Base-by-base conservation (phyloP, 2,113 vertebrate genomes). In the Lates calcarifer region DNA sequence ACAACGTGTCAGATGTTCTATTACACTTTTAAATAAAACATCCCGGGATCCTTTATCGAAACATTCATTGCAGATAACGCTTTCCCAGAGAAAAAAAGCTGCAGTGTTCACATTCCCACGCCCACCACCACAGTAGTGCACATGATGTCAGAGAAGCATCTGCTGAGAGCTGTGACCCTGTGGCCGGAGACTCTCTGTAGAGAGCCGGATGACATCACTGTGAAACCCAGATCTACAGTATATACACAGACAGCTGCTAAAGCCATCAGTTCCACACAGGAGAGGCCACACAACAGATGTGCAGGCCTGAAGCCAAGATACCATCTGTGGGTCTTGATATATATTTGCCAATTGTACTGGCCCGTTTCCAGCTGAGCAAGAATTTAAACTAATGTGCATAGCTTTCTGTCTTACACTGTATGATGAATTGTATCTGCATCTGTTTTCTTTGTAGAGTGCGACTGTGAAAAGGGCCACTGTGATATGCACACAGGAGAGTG, bases 401-500 rank as follows among this genome's bases (percentile, higher is more conserved):
- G n/a, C 24, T 17, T 15, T 65, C 14, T 33, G 28, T 33, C n/a
- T 28, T 11, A 9, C 43, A 6, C 60, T 61, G 26, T 26, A 17
- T 53, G 56, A 69, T 78, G 3, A 60, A 26, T 17, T 84, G 28
- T 37, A 24, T 85, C 18, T 74, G n/a, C 35, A 15, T 88, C 12
- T 89, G 56, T 78, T 79, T 86, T 82, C 49, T 22, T 79, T 81
- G 15, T 87, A 99, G 98, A 94, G 80, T 99, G 98, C 83, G 92
- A 94, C 77, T 99, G 98, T 83, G 94, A 95, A 69, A 96, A 96
- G 0, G 96, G 96, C 31, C 96, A 95, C 57, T 99, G 98, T 91
- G 96, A 99, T 88, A 95, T 94, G 79, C 92, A 95, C 64, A 98
- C 97, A 5, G 98, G 98, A 90, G 96, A 97, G 79, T 99, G 98